phyloP scores from a whole-genome alignment of 2,888 invertebrate genomes.

The Elmis aenea region DNA sequence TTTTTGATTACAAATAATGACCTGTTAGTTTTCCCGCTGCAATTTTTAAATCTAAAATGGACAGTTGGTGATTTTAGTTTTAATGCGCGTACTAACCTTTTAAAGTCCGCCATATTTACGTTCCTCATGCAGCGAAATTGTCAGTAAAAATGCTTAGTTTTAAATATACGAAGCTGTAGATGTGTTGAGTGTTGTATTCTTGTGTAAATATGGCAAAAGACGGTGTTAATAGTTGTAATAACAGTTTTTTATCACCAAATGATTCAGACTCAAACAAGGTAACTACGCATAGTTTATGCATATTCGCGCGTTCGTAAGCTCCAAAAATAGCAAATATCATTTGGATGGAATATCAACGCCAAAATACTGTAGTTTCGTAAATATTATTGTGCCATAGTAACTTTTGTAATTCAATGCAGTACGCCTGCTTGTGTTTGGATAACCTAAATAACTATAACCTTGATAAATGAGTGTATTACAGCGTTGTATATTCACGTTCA shows the following conservation, averaged over 20 bases:
- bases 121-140: slow-evolving; percentile 47
- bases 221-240: slow-evolving; percentile 33
- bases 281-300: slow-evolving; percentile 32
- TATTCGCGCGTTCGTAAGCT: slow-evolving; percentile 41
- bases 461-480: too few species aligned
- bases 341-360: too few species aligned
- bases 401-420: too few species aligned
- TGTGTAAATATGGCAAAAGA: slow-evolving; percentile 41
- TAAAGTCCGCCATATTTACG: slow-evolving; percentile 43
- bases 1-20: too few species aligned
- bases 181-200: slow-evolving; percentile 29
- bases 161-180: slow-evolving; percentile 31
- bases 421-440: too few species aligned
- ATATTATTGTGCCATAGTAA: too few species aligned
- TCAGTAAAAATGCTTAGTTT: slow-evolving; percentile 41
- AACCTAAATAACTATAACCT: too few species aligned
- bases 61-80: slow-evolving; percentile 7
- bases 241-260: slow-evolving; percentile 28
- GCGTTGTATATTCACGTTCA: neutral
- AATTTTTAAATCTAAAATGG: too few species aligned
- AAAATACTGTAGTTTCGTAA: too few species aligned
- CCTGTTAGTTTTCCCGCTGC: too few species aligned
- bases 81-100: slow-evolving; percentile 29
- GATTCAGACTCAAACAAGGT: slow-evolving; percentile 39
- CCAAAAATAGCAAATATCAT: slow-evolving; percentile 37